Percentiles rank a stretch among this genome's conserved stretches.
Evolutionary conservation across 2,888 invertebrate genomes (phyloP).

Genomic region (Netelia melanura): DNA sequence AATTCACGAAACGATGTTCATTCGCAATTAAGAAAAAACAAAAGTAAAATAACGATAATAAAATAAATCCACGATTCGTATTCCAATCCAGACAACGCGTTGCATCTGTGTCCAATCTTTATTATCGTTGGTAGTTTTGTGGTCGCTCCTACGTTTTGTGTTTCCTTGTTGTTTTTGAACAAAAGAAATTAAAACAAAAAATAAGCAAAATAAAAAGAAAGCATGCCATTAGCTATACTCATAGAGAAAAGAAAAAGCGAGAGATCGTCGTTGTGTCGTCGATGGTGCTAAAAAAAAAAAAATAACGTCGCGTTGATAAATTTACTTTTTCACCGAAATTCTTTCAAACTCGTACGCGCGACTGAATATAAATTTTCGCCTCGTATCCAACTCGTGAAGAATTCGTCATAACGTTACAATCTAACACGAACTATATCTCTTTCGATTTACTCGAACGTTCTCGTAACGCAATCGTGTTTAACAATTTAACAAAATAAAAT

Average conservation of each 20-base stretch:
- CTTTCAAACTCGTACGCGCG: slow-evolving; percentile 8
- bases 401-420: too few relatives aligned
- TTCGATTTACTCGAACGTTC: too few relatives aligned
- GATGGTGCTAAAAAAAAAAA: neutral
- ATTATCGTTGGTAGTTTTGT: slow-evolving; percentile 75
- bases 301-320: slow-evolving; percentile 49
- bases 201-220: slow-evolving; percentile 71
- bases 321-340: slow-evolving; percentile 14
- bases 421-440: too few relatives aligned
- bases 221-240: slow-evolving; percentile 79
- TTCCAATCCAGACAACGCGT: slow-evolving; percentile 71
- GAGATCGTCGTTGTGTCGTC: neutral
- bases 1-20: neutral
- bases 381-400: too few relatives aligned
- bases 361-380: neutral
- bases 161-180: slow-evolving; percentile 61
- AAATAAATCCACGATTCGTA: slow-evolving; percentile 65
- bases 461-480: too few relatives aligned
- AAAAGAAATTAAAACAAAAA: neutral
- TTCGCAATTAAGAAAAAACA: neutral
- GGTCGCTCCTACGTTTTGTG: slow-evolving; percentile 76
- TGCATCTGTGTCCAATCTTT: slow-evolving; percentile 74
- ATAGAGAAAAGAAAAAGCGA: slow-evolving; percentile 37
- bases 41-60: slow-evolving; percentile 6
- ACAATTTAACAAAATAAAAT: too few relatives aligned